Percentiles rank a stretch among this genome's conserved stretches.
phyloP scores from a whole-genome alignment of 2,888 invertebrate species.

The Mesoligia furuncula region DNA sequence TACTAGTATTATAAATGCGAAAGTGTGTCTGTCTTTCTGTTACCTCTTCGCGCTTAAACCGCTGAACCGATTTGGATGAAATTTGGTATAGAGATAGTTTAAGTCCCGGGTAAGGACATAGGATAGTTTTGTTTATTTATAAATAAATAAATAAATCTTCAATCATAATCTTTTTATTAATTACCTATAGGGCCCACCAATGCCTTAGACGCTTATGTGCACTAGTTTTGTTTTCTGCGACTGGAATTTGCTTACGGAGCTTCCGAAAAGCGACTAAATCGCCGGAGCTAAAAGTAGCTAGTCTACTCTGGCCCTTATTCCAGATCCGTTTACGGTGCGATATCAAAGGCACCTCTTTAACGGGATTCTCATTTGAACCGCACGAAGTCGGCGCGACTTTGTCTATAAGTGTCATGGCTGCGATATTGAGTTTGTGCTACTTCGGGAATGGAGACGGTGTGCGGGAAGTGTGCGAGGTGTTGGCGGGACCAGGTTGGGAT shows the following conservation, averaged over 20 bases:
- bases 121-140: too few relatives aligned
- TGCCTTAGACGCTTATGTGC: neutral
- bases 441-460: conserved; percentile 28
- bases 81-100: too few relatives aligned
- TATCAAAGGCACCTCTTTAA: conserved; percentile 53
- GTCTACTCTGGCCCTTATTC: conserved; percentile 4
- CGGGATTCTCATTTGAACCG: conserved; percentile 43
- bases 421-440: conserved; percentile 58
- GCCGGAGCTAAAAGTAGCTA: neutral
- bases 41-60: too few relatives aligned
- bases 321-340: conserved; percentile 44
- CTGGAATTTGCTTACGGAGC: neutral
- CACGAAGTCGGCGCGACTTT: conserved; percentile 38
- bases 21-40: too few relatives aligned
- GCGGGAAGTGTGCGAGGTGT: neutral
- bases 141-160: too few relatives aligned
- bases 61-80: too few relatives aligned
- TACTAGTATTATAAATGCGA: too few relatives aligned
- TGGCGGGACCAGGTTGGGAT: neutral
- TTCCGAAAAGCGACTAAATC: neutral
- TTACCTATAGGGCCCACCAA: neutral
- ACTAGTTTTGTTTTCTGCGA: neutral
- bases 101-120: too few relatives aligned
- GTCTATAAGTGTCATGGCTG: conserved; percentile 56
- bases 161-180: neutral